Evolutionary conservation across 2,888 invertebrate species (phyloP).

Genomic region (Acronicta psi): DNA sequence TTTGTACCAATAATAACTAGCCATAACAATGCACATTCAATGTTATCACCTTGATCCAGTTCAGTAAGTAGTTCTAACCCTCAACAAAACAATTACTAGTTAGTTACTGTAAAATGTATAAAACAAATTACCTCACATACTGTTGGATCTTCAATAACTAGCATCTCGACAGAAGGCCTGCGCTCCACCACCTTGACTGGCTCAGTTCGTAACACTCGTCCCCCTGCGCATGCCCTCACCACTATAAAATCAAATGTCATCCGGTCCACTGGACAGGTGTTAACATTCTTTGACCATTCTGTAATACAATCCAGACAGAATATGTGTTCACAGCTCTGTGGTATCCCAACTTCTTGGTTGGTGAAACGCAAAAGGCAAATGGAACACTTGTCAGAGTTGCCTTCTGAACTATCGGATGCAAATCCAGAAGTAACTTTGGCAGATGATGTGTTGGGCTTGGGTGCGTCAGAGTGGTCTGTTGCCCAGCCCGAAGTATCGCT

Average conservation of each 20-base stretch:
- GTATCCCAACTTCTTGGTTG: conserved; percentile 95
- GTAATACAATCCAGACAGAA: conserved; percentile 97
- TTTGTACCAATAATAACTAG: too few species aligned
- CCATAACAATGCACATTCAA: too few species aligned
- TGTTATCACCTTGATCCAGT: too few species aligned
- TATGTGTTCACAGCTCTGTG: conserved; percentile 95
- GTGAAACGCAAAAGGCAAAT: conserved; percentile 95
- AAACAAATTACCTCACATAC: conserved; percentile 91
- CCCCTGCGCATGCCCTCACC: conserved; percentile 91
- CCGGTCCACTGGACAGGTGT: conserved; percentile 98
- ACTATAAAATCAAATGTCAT: conserved; percentile 93
- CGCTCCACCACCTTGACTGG: conserved; percentile 89
- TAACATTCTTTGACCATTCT: conserved; percentile 98
- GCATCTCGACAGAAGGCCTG: conserved; percentile 83
- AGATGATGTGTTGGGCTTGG: conserved; percentile 38
- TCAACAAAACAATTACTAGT: too few species aligned
- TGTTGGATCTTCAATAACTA: conserved; percentile 91
- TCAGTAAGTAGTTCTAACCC: too few species aligned
- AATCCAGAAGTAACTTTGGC: conserved; percentile 70
- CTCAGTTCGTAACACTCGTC: conserved; percentile 91
- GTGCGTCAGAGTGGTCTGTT: conserved; percentile 63
- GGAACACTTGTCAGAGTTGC: conserved; percentile 95
- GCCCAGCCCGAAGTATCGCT: conserved; percentile 77
- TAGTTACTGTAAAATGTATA: background rate
- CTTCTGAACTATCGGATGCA: conserved; percentile 91